phyloP scores from a whole-genome alignment of 2,888 invertebrate species.

The Willowsia nigromaculata region DNA sequence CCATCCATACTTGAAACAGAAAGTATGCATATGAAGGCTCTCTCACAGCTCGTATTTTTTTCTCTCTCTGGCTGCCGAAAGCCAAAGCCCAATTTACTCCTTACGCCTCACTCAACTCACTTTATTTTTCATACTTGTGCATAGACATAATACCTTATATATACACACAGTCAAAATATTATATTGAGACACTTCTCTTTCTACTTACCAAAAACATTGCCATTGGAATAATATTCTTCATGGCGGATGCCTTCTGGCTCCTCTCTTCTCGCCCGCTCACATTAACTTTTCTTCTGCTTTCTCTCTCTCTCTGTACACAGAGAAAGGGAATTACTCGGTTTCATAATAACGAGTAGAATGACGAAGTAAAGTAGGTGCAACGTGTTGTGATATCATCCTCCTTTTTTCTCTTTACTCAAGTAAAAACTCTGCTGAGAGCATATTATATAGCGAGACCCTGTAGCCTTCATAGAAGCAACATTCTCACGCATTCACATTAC shows the following conservation, averaged over 20 bases:
- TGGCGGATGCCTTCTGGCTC: conserved; percentile 40
- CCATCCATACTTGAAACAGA: not conserved
- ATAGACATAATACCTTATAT: too few species aligned
- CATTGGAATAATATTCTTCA: conserved; percentile 19
- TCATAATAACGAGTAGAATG: not conserved
- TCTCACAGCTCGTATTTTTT: conserved; percentile 9
- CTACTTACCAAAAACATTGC: not conserved
- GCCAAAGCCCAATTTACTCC: conserved; percentile 52
- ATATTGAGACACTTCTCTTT: not conserved
- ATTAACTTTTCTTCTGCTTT: conserved; percentile 3
- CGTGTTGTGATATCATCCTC: conserved; percentile 7
- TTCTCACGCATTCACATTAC: conserved; percentile 4
- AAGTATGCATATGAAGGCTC: conserved; percentile 16
- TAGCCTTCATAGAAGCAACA: not conserved
- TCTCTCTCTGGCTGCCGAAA: conserved; percentile 5
- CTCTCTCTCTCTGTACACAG: not conserved
- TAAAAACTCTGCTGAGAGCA: not conserved
- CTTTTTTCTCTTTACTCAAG: not conserved
- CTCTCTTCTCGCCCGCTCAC: not conserved
- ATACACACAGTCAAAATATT: not conserved
- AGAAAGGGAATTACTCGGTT: not conserved
- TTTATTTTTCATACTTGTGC: not conserved
- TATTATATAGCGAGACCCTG: not conserved
- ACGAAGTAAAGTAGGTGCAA: not conserved
- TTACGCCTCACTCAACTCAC: conserved; percentile 47